Evolutionary conservation across 2,113 vertebrate species (phyloP), one percentile per base, ranked within the genome.

Genomic region (Lepus americanus): DNA sequence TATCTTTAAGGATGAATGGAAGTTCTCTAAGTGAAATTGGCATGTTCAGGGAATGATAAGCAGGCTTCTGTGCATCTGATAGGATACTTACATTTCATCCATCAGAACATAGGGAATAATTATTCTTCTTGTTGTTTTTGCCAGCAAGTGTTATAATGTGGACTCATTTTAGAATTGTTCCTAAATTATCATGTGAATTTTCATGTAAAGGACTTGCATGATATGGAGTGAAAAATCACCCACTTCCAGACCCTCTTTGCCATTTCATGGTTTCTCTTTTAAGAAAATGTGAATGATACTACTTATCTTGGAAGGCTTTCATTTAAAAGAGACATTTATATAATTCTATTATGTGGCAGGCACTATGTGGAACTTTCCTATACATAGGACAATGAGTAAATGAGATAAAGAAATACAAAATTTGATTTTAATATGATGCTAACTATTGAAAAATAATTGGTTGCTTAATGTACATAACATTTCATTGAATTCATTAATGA

Each of bases 401-500:
- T 39, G 51, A 51, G n/a, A 87, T 31, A 83, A 90, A 79, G 31
- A 20, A 1, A 78, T 23, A 66, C 33, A 76, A 8, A 70, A 36
- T 61, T 63, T 88, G 12, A 67, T 88, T 76, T 49, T 70, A 67
- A 66, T 78, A 53, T 51, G 12, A 29, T 78, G 4, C 33, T 74
- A 22, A 77, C 1, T 14, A 86, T 61, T 94, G 86, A 59, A 13
- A 59, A 94, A 88, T 53, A 23, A 29, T 74, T 7, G 19, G 31
- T 92, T 67, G 77, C 66, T 89, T 81, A 82, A 89, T 53, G 77
- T 89, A 70, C 25, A 29, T 27, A 92, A 64, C 23, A 69, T 88
- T 63, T 88, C 44, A 7, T 22, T 87, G 14, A 79, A 74, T 36
- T 95, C 36, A 59, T 94, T 81, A 89, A 93, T 76, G 76, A 77